phyloP scores from a whole-genome alignment of 1,140 invertebrate genomes.

The Epicauta chinensis region DNA sequence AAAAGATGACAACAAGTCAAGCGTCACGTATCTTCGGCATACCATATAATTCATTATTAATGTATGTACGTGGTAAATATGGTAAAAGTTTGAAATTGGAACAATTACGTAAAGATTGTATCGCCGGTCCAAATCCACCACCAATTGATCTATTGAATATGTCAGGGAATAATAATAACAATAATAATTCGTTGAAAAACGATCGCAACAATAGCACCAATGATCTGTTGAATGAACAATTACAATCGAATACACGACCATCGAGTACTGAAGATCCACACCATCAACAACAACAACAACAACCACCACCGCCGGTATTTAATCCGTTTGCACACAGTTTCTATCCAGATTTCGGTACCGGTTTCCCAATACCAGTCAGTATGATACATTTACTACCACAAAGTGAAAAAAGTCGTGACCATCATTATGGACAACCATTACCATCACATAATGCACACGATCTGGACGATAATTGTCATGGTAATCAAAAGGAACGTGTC shows the following conservation, averaged over 20 bases:
- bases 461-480: constrained; percentile 61
- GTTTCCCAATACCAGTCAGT: constrained; percentile 74
- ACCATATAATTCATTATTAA: constrained; percentile 83
- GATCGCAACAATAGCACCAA: constrained; percentile 29
- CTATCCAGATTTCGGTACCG: constrained; percentile 71
- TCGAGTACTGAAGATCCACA: constrained; percentile 54
- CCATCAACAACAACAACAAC: constrained; percentile 28
- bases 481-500: constrained; percentile 44
- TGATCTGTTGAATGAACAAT: constrained; percentile 15
- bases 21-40: constrained; percentile 84
- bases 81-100: constrained; percentile 84
- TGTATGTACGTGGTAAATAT: constrained; percentile 90
- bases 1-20: constrained; percentile 91
- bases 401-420: constrained; percentile 62
- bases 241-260: constrained; percentile 49
- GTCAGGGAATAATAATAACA: constrained; percentile 63
- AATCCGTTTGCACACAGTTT: constrained; percentile 67
- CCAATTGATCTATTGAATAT: constrained; percentile 63
- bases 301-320: constrained; percentile 45
- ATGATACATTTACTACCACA: constrained; percentile 77
- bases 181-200: constrained; percentile 51
- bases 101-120: constrained; percentile 78
- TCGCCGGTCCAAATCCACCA: constrained; percentile 54
- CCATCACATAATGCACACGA: constrained; percentile 33
- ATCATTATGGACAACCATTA: constrained; percentile 46